Conservation (phyloP, 37 sponge, comb jelly and placozoan genomes). For the Aphrocallistes beatrix region DNA sequence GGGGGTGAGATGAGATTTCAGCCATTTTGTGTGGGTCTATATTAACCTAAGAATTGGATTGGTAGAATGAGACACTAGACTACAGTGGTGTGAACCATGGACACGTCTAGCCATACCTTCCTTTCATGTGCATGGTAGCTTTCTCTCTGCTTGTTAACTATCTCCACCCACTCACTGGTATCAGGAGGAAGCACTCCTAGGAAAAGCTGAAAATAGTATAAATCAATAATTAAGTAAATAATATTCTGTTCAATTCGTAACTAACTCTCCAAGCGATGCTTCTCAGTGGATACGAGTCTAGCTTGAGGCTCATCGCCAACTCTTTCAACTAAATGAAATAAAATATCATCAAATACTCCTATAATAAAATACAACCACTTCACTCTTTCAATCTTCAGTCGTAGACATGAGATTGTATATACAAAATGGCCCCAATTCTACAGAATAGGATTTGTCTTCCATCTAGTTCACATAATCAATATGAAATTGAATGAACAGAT, state of each 20-base stretch:
- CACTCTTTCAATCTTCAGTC: too few species aligned
- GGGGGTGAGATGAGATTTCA: not conserved
- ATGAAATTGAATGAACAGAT: too few species aligned
- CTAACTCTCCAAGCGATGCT: conserved; percentile 5
- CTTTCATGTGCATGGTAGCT: not conserved
- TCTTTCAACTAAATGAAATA: not conserved
- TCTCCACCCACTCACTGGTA: not conserved
- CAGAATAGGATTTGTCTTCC: too few species aligned
- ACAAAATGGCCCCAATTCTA: too few species aligned
- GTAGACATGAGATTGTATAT: too few species aligned
- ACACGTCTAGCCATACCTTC: too few species aligned
- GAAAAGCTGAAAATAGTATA: not conserved
- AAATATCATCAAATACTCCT: not conserved
- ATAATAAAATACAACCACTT: too few species aligned
- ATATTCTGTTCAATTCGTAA: not conserved
- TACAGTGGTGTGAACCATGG: too few species aligned
- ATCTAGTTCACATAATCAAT: too few species aligned
- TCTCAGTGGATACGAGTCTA: not conserved
- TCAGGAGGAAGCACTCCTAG: not conserved
- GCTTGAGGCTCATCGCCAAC: not conserved
- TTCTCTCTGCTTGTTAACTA: not conserved
- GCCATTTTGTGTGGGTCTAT: not conserved
- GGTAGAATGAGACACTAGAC: not conserved
- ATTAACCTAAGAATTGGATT: not conserved
- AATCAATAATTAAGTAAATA: not conserved